Evolutionary conservation across 2,797 vertebrate genomes (phyloP).

Genomic region (Tauraco hartlaubi): DNA sequence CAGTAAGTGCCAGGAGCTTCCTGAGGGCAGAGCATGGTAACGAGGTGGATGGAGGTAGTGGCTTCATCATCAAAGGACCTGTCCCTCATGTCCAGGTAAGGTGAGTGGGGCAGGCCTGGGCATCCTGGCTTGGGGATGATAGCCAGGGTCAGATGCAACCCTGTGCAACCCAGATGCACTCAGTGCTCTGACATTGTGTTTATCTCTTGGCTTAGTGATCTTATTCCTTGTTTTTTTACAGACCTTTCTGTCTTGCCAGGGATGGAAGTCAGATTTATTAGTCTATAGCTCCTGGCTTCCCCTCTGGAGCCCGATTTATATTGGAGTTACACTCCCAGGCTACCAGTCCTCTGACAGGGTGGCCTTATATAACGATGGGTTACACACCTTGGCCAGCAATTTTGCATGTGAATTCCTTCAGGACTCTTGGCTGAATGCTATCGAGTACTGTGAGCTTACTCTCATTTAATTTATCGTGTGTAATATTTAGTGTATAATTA

Average conservation of each 20-base stretch:
- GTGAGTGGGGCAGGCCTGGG: background rate
- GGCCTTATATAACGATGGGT: background rate
- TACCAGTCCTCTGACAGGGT: background rate
- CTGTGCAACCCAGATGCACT: background rate
- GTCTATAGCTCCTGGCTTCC: background rate
- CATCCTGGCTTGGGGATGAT: rapidly evolving
- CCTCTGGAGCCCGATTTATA: background rate
- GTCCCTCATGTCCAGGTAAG: background rate
- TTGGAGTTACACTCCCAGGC: background rate
- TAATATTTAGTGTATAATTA: background rate
- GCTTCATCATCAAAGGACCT: background rate
- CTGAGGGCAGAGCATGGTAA: background rate
- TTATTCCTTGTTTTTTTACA: background rate
- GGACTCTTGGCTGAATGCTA: background rate
- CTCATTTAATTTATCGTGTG: background rate
- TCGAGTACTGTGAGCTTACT: background rate
- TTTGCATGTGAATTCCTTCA: background rate
- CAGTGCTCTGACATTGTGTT: background rate
- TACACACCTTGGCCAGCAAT: background rate
- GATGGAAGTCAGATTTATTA: background rate
- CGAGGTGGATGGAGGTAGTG: rapidly evolving
- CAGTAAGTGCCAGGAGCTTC: background rate
- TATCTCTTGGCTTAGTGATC: background rate
- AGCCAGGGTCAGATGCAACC: background rate
- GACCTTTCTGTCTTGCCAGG: background rate